Conservation (phyloP, 2,113 vertebrate genomes). For the Echinops telfairi region DNA sequence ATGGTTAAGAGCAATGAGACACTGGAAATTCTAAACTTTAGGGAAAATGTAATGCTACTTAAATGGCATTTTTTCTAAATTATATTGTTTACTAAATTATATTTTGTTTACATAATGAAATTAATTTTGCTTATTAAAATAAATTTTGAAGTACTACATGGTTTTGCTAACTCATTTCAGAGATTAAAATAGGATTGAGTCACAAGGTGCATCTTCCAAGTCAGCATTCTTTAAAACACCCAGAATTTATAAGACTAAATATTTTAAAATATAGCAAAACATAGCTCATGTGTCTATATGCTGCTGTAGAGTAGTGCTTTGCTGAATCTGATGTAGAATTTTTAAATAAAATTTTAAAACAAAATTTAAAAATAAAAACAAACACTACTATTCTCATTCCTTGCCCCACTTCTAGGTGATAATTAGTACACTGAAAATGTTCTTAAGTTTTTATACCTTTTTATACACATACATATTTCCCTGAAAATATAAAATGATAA, state of each 20-base stretch:
- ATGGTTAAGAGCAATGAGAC: background rate
- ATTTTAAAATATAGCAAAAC: no score
- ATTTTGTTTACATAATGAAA: slow-evolving; percentile 56
- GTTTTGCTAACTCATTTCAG: slow-evolving; percentile 10
- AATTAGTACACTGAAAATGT: background rate
- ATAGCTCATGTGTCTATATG: no score
- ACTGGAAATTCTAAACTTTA: slow-evolving; percentile 22
- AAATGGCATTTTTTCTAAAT: background rate
- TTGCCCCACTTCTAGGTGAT: background rate
- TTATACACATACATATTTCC: background rate
- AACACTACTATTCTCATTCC: slow-evolving; percentile 1
- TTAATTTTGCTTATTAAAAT: slow-evolving; percentile 50
- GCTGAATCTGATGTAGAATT: slow-evolving; percentile 19
- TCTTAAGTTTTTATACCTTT: slow-evolving; percentile 27
- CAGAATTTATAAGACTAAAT: no score
- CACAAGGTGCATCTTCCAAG: background rate
- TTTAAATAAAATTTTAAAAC: no score
- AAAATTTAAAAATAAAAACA: no score
- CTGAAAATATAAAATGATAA: slow-evolving; percentile 21
- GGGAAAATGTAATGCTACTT: background rate
- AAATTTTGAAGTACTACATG: slow-evolving; percentile 38
- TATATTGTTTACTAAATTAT: background rate
- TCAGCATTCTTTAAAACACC: background rate
- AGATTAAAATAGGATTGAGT: slow-evolving; percentile 10
- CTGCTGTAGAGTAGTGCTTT: background rate